A percentile compares a stretch with the other conserved stretches of the same genome.
phyloP scores from a whole-genome alignment of 2,888 invertebrate species.

The Caenorhabditis sulstoni region DNA sequence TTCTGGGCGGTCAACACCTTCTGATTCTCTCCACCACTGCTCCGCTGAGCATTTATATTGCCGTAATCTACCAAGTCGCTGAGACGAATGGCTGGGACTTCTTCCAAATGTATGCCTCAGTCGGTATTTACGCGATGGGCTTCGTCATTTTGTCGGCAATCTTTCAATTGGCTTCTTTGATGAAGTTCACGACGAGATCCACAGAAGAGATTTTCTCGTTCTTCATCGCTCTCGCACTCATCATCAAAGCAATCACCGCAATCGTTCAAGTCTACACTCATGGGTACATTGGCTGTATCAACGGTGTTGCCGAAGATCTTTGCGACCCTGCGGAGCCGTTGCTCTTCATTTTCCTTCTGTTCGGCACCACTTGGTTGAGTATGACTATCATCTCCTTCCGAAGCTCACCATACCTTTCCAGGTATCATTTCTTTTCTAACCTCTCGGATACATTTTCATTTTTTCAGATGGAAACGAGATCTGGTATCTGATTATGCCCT shows the following conservation, averaged over 20 bases:
- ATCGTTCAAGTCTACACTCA: constrained; percentile 55
- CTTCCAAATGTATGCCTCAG: constrained; percentile 70
- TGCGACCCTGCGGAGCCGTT: constrained; percentile 65
- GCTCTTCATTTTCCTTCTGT: constrained; percentile 69
- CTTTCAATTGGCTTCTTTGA: constrained; percentile 69
- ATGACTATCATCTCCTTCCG: constrained; percentile 59
- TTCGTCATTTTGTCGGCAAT: constrained; percentile 69
- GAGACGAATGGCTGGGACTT: constrained; percentile 67
- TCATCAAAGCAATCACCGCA: constrained; percentile 61
- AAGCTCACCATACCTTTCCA: constrained; percentile 57
- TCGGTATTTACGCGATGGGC: constrained; percentile 73
- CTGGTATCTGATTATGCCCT: constrained; percentile 68
- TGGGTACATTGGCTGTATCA: constrained; percentile 48
- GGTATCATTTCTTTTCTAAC: constrained; percentile 25
- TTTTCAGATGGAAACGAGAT: constrained; percentile 59
- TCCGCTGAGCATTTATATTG: constrained; percentile 75
- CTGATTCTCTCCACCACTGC: constrained; percentile 76
- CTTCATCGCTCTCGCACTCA: constrained; percentile 62
- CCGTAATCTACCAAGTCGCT: constrained; percentile 73
- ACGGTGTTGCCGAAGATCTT: constrained; percentile 14
- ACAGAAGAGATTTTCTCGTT: constrained; percentile 69
- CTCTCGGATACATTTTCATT: neutral
- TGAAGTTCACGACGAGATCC: constrained; percentile 72
- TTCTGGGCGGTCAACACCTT: constrained; percentile 76
- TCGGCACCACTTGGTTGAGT: constrained; percentile 73